Evolutionary conservation across 2,113 vertebrate genomes (phyloP).

Genomic region (Xenopus tropicalis): UCB_Xtro_10.0 CM004449.2:32460501-32461000

Average conservation of each 20-base stretch:
- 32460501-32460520: conserved; percentile 26
- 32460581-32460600: conserved; percentile 32
- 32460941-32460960: too few relatives aligned
- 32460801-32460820: too few relatives aligned
- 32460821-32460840: too few relatives aligned
- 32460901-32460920: too few relatives aligned
- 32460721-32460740: conserved; percentile 11
- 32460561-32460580: conserved; percentile 39
- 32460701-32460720: conserved; percentile 20
- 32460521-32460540: conserved; percentile 20
- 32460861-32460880: too few relatives aligned
- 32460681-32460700: conserved; percentile 16
- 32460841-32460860: too few relatives aligned
- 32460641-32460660: conserved; percentile 43
- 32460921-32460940: too few relatives aligned
- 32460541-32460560: conserved; percentile 33
- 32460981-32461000: too few relatives aligned
- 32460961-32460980: too few relatives aligned
- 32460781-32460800: background rate
- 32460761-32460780: background rate
- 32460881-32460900: too few relatives aligned
- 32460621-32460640: conserved; percentile 44
- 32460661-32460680: conserved; percentile 28
- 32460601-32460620: conserved; percentile 37
- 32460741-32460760: background rate